Conservation (phyloP, 2,797 vertebrate genomes). For the Uromys caudimaculatus region DNA sequence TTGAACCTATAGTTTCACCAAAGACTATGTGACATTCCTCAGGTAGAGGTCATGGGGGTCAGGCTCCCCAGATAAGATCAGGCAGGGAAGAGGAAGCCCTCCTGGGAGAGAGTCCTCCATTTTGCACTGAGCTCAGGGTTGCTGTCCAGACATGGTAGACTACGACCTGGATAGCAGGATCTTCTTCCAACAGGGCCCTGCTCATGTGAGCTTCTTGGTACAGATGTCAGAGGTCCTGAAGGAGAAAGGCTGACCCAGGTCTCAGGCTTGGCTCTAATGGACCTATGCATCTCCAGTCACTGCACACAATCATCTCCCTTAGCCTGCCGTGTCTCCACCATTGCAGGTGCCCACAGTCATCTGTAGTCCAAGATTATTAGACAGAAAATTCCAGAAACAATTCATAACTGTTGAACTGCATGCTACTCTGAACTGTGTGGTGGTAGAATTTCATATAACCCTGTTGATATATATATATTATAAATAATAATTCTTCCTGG, state of each 20-base stretch:
- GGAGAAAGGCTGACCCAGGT: not conserved
- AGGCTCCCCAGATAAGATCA: too few species aligned
- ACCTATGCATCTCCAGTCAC: fast-evolving
- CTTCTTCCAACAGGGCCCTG: not conserved
- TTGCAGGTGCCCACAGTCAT: not conserved
- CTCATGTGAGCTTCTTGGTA: fast-evolving
- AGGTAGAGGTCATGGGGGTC: not conserved
- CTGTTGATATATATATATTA: not conserved
- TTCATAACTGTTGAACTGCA: not conserved
- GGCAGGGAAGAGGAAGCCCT: not conserved
- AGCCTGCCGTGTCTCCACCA: not conserved
- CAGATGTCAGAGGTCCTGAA: not conserved
- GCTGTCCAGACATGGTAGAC: not conserved
- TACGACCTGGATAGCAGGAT: not conserved
- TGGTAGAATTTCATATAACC: too few species aligned
- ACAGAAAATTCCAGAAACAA: not conserved
- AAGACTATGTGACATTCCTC: not conserved
- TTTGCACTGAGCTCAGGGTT: not conserved
- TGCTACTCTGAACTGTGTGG: not conserved
- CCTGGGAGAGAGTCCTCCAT: not conserved
- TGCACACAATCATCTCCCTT: too few species aligned
- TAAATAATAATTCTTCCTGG: not conserved
- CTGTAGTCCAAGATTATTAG: not conserved
- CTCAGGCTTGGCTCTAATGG: not conserved
- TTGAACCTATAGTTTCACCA: not conserved